These are phyloP conservation scores for Takifugu flavidus DNA, from an alignment of 2,113 vertebrate genomes.

Conservation along the genomic window DNA sequence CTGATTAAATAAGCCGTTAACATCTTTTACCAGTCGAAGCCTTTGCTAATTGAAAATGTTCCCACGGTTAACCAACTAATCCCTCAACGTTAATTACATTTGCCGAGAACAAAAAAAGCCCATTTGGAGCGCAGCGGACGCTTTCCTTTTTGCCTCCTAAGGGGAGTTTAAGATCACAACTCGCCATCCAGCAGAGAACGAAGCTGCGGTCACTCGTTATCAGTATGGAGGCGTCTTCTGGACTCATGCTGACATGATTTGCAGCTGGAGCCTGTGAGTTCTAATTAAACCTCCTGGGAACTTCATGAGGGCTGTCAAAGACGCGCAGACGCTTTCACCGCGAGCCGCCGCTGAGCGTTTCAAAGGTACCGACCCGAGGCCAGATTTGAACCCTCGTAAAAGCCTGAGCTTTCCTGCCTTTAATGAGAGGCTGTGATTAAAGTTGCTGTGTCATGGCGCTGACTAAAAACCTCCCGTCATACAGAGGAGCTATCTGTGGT, in stretches of 20 bases:
- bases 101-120: too few species aligned
- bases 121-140: too few species aligned
- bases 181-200: conserved; percentile 1
- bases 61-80: too few species aligned
- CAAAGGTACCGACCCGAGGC: conserved; percentile 52
- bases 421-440: conserved; percentile 65
- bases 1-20: too few species aligned
- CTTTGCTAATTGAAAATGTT: too few species aligned
- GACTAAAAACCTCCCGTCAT: conserved; percentile 10
- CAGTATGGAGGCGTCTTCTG: too few species aligned
- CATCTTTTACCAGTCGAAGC: too few species aligned
- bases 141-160: too few species aligned
- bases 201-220: too few species aligned
- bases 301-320: conserved; percentile 43
- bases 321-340: conserved; percentile 35
- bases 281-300: conserved; percentile 64
- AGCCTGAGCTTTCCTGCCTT: conserved; percentile 38
- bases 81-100: too few species aligned
- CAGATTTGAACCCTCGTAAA: conserved; percentile 50
- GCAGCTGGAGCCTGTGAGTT: conserved; percentile 20
- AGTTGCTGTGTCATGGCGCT: conserved; percentile 43
- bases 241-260: too few species aligned
- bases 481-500: too few species aligned
- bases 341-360: conserved; percentile 36
- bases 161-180: background rate